A percentile compares a stretch with the other conserved stretches of the same genome.
phyloP scores from a whole-genome alignment of 2,113 vertebrate species.

The Pteruthius melanotis region DNA sequence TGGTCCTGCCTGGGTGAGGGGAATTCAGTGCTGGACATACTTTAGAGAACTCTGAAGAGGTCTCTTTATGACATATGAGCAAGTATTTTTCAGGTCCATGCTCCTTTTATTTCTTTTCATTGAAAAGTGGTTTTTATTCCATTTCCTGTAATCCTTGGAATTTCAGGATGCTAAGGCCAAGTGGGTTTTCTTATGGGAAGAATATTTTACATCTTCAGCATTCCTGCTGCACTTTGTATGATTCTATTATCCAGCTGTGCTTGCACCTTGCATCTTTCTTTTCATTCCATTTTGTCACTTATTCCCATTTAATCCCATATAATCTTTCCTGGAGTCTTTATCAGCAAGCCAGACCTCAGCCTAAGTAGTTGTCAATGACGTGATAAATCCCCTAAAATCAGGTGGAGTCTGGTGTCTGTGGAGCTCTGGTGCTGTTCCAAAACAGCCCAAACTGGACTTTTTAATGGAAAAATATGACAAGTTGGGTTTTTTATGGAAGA shows the following conservation, averaged over 20 bases:
- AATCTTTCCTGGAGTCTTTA: neutral
- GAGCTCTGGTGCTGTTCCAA: neutral
- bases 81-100: neutral
- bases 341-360: neutral
- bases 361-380: neutral
- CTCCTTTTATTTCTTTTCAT: neutral
- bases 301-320: neutral
- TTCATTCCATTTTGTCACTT: neutral
- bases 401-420: neutral
- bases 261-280: neutral
- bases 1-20: neutral
- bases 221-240: neutral
- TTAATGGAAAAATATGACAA: neutral
- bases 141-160: neutral
- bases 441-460: neutral
- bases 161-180: neutral
- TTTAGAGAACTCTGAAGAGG: neutral
- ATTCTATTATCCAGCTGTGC: neutral
- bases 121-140: neutral
- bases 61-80: neutral
- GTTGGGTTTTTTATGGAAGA: neutral
- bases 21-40: neutral
- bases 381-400: neutral
- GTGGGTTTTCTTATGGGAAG: accelerated
- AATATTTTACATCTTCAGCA: neutral